Evolutionary conservation across 2,888 invertebrate genomes (phyloP).

Genomic region (Drosophila diplacantha): DNA sequence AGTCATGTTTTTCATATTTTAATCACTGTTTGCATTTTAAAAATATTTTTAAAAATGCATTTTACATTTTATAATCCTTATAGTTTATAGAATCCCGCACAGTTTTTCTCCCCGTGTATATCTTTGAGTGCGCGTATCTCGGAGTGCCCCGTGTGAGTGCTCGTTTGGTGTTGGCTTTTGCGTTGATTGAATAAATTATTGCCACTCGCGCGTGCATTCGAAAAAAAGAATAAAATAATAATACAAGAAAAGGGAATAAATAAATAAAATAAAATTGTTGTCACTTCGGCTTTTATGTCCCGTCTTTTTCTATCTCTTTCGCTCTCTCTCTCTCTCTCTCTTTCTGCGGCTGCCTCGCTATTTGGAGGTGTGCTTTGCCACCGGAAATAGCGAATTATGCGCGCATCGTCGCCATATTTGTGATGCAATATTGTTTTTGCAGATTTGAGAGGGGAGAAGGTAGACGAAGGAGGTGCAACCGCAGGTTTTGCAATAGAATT

Average conservation of each 20-base stretch:
- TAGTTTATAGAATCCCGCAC: not conserved
- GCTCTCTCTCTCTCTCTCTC: not conserved
- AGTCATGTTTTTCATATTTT: not conserved
- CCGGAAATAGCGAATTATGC: slow-evolving; percentile 65
- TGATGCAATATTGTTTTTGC: slow-evolving; percentile 25
- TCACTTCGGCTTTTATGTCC: slow-evolving; percentile 17
- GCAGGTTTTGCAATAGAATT: not conserved
- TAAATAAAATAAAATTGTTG: slow-evolving; percentile 34
- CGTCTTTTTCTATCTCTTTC: slow-evolving; percentile 12
- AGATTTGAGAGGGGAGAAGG: not conserved
- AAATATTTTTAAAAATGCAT: not conserved
- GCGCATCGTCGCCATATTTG: slow-evolving; percentile 45
- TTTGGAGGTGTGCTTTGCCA: slow-evolving; percentile 27
- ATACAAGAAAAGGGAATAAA: slow-evolving; percentile 28
- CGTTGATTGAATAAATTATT: slow-evolving; percentile 72
- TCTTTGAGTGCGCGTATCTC: slow-evolving; percentile 12
- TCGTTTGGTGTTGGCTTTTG: slow-evolving; percentile 43
- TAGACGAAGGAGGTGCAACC: not conserved
- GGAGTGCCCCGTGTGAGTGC: slow-evolving; percentile 34
- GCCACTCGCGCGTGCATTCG: slow-evolving; percentile 64
- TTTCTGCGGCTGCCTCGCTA: slow-evolving; percentile 12
- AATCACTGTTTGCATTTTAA: not conserved
- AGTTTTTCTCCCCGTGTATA: not conserved
- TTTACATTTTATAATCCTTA: not conserved
- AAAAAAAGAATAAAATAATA: slow-evolving; percentile 37